phyloP scores from a whole-genome alignment of 2,888 invertebrate genomes.

The Entomobrya proxima region DNA sequence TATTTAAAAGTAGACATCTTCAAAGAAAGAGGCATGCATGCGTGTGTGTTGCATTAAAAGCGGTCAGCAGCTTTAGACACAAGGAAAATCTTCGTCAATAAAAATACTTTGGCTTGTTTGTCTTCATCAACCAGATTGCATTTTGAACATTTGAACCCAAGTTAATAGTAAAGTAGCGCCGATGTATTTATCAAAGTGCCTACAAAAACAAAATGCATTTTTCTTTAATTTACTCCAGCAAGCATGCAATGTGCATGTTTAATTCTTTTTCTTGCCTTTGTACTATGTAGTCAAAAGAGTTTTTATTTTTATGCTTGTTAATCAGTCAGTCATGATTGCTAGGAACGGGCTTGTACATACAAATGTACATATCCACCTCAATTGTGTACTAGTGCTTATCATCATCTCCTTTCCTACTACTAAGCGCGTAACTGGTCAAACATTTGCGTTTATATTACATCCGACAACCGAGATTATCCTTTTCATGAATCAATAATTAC shows the following conservation, averaged over 20 bases:
- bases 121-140: constrained; percentile 11
- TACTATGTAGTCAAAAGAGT: not conserved
- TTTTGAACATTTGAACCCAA: not conserved
- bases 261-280: not conserved
- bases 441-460: too few relatives aligned
- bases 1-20: not conserved
- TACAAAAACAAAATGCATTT: constrained; percentile 31
- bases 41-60: not conserved
- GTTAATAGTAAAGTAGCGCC: not conserved
- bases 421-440: not conserved
- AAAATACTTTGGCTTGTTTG: not conserved
- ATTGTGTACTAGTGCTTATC: not conserved
- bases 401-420: not conserved
- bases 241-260: constrained; percentile 23
- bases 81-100: too few relatives aligned
- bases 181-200: not conserved
- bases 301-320: constrained; percentile 12
- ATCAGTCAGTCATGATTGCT: constrained; percentile 34
- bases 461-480: constrained; percentile 8
- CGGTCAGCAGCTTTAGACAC: not conserved
- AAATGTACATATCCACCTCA: too few relatives aligned
- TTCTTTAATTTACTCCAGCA: constrained; percentile 22
- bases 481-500: constrained; percentile 7
- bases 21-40: not conserved
- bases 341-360: not conserved